These are phyloP conservation scores for Hippocampus abdominalis DNA, from an alignment of 2,113 vertebrate genomes.

Conservation along the genomic window DNA sequence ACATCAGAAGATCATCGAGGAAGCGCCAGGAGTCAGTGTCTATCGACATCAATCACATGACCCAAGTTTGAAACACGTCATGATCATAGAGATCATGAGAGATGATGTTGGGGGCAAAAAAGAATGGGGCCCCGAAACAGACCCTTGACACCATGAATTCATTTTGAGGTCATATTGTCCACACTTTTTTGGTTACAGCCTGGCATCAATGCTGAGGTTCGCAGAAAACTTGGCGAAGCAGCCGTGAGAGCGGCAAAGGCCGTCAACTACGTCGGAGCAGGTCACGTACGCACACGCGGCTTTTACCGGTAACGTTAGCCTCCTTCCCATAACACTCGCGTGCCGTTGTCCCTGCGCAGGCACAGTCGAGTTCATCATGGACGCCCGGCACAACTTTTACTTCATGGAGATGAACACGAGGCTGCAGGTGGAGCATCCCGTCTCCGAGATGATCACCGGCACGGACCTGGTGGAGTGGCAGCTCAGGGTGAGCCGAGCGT, in stretches of 20 bases:
- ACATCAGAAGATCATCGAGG: slow-evolving; percentile 98
- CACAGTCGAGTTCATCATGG: slow-evolving; percentile 98
- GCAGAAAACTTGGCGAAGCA: slow-evolving; percentile 88
- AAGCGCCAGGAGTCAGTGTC: slow-evolving; percentile 87
- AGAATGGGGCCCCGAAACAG: too few relatives aligned
- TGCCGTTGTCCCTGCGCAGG: slow-evolving; percentile 66
- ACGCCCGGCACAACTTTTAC: slow-evolving; percentile 92
- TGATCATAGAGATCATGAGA: background rate
- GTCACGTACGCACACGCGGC: slow-evolving; percentile 54
- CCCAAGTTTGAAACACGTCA: background rate
- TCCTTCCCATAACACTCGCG: background rate
- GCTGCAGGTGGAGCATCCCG: slow-evolving; percentile 94
- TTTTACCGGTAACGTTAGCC: background rate
- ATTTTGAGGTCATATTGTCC: too few relatives aligned
- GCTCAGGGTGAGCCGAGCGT: slow-evolving; percentile 77
- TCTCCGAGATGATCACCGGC: slow-evolving; percentile 96
- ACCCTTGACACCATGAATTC: too few relatives aligned
- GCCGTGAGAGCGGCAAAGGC: slow-evolving; percentile 93
- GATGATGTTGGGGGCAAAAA: too few relatives aligned
- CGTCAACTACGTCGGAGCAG: slow-evolving; percentile 93
- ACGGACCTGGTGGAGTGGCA: slow-evolving; percentile 99
- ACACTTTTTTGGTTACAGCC: slow-evolving; percentile 69
- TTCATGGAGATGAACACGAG: slow-evolving; percentile 99
- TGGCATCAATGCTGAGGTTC: slow-evolving; percentile 85
- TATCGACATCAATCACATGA: too few relatives aligned